Conservation (phyloP, 1,140 invertebrate genomes). For the Wiebesia pumilae region DNA sequence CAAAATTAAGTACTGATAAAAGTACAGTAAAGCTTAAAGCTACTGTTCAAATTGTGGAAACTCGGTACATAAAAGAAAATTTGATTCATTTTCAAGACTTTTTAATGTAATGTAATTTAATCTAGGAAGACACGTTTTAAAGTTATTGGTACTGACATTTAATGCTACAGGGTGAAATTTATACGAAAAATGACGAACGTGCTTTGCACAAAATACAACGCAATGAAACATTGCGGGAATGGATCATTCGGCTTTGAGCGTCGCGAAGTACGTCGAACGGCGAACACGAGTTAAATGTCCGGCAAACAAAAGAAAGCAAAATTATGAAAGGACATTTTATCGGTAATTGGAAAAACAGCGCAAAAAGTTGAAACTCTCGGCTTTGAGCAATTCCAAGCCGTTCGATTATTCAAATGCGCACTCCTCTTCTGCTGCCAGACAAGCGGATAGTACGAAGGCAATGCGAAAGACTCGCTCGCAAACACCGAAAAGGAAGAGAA, state of each 20-base stretch:
- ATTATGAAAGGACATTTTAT: not conserved
- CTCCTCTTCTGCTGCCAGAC: not conserved
- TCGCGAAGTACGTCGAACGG: not conserved
- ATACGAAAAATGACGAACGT: too few species aligned
- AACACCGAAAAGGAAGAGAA: not conserved
- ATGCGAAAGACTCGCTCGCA: not conserved
- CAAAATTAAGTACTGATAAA: too few species aligned
- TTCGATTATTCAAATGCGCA: conserved; percentile 37
- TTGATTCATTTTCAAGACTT: too few species aligned
- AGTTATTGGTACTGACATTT: too few species aligned
- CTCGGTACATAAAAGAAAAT: too few species aligned
- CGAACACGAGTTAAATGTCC: too few species aligned
- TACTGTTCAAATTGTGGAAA: too few species aligned
- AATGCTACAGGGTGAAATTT: too few species aligned
- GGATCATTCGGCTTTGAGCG: not conserved
- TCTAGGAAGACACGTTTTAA: too few species aligned
- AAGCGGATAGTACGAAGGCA: not conserved
- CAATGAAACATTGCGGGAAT: not conserved
- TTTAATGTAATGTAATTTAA: too few species aligned
- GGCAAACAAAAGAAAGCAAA: not conserved
- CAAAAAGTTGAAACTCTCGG: not conserved
- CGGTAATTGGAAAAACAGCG: not conserved
- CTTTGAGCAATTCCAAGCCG: not conserved
- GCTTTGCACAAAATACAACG: too few species aligned
- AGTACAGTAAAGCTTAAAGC: too few species aligned